These are phyloP conservation scores for Phenganax marumi DNA, from an alignment of 92 coral and sea anemone genomes.

Conservation along the genomic window DNA sequence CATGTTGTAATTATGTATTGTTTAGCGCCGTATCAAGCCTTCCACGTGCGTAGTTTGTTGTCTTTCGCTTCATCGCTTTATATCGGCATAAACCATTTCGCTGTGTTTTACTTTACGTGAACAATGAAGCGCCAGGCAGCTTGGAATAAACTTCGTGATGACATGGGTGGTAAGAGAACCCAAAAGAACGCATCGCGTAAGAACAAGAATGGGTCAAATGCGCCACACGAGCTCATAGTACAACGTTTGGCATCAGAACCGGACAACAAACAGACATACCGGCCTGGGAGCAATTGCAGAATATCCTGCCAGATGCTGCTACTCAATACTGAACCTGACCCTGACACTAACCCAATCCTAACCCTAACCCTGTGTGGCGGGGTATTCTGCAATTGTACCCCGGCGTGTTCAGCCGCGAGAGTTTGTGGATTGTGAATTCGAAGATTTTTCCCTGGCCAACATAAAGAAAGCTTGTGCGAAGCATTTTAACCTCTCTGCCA, in stretches of 20 bases:
- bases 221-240: conserved; percentile 46
- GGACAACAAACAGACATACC: no score
- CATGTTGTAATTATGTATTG: background rate
- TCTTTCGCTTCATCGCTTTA: background rate
- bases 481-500: conserved; percentile 41
- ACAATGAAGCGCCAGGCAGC: conserved; percentile 7
- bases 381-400: no score
- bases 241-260: conserved; percentile 49
- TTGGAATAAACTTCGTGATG: no score
- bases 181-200: background rate
- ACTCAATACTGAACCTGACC: no score
- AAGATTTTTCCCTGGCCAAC: conserved; percentile 45
- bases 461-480: conserved; percentile 48
- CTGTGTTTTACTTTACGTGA: background rate
- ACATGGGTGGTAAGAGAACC: background rate
- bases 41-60: background rate
- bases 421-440: conserved; percentile 42
- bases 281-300: conserved; percentile 35
- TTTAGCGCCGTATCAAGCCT: background rate
- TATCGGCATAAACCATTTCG: background rate
- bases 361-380: no score
- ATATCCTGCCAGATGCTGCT: no score
- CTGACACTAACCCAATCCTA: no score
- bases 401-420: conserved; percentile 53
- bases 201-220: conserved; percentile 25